These are phyloP conservation scores for Laspeyria flexula DNA, from an alignment of 2,888 invertebrate species.

Conservation along the genomic window DNA sequence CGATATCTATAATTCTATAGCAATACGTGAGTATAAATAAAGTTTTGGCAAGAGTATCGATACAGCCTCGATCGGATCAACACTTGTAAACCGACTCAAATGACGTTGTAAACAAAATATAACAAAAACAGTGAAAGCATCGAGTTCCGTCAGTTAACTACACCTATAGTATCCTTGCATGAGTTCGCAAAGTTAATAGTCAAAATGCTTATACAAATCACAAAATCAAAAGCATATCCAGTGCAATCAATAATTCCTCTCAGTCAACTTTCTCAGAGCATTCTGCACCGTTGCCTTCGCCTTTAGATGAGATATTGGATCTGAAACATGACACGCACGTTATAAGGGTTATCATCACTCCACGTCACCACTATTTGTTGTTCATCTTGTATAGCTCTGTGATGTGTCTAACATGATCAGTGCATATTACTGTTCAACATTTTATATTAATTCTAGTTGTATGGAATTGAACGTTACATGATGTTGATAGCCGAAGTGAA, in stretches of 20 bases:
- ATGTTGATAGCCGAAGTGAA: constrained; percentile 33
- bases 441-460: constrained; percentile 34
- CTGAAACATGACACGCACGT: constrained; percentile 66
- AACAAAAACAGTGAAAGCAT: constrained; percentile 54
- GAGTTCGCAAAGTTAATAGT: constrained; percentile 50
- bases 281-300: constrained; percentile 85
- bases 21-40: constrained; percentile 50
- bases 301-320: constrained; percentile 83
- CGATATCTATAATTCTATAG: constrained; percentile 41
- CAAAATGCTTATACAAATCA: constrained; percentile 74
- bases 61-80: constrained; percentile 56
- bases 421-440: constrained; percentile 37
- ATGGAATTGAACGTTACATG: constrained; percentile 44
- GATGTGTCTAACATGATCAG: constrained; percentile 38
- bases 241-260: constrained; percentile 73
- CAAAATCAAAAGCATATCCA: constrained; percentile 58
- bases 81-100: constrained; percentile 34
- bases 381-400: constrained; percentile 30
- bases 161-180: constrained; percentile 39
- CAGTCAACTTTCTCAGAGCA: constrained; percentile 84
- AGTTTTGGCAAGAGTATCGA: constrained; percentile 66
- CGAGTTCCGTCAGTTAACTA: constrained; percentile 44
- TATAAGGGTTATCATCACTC: constrained; percentile 16
- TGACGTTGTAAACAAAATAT: constrained; percentile 40
- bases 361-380: not conserved